These are phyloP conservation scores for Acanthaster planci DNA, from an alignment of 35 echinoderm and acorn worm species.

Conservation along the genomic window DNA sequence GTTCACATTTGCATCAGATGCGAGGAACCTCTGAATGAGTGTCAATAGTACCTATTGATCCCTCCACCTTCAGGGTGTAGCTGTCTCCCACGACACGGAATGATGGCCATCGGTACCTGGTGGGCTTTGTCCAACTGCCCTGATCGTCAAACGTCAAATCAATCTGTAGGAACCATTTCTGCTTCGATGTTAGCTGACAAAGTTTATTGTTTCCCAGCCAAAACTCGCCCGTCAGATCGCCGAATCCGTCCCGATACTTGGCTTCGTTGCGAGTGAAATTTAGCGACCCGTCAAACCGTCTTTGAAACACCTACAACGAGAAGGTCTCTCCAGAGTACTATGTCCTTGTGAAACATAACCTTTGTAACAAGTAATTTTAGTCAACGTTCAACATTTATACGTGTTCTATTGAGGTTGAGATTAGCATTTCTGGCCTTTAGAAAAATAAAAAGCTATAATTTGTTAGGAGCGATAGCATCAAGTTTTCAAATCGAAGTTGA, in stretches of 20 bases:
- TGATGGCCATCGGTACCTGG: background rate
- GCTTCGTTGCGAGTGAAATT: constrained; percentile 44
- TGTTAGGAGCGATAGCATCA: no score
- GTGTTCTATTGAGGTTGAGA: no score
- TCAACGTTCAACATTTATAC: no score
- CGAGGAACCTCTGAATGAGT: no score
- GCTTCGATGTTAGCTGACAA: background rate
- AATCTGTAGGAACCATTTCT: constrained; percentile 11
- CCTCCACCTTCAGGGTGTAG: background rate
- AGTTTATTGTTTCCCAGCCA: constrained; percentile 60
- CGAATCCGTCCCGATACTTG: constrained; percentile 47
- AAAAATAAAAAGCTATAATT: no score
- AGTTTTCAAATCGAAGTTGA: no score
- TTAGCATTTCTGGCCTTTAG: no score
- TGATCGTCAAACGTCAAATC: background rate
- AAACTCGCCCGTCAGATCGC: constrained; percentile 1
- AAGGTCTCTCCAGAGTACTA: no score
- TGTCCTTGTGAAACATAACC: no score
- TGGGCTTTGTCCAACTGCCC: background rate
- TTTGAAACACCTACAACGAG: constrained; percentile 38
- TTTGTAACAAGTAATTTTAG: no score
- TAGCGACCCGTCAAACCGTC: constrained; percentile 28
- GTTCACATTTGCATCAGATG: no score
- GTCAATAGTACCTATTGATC: no score
- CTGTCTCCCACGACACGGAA: background rate